Conservation (phyloP, 2,888 invertebrate genomes). For the Criorhina ranunculi region DNA sequence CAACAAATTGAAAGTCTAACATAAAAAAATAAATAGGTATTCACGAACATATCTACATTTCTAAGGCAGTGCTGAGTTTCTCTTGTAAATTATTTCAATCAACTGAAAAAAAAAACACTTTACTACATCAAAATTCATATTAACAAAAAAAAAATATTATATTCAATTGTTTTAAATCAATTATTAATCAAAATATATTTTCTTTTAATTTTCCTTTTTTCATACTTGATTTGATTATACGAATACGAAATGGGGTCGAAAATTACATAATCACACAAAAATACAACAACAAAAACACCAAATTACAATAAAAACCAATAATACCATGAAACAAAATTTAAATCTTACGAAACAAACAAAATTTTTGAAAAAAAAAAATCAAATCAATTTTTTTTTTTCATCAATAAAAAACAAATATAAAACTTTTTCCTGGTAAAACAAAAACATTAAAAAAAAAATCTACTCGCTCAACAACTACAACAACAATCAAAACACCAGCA, state of each 20-base stretch:
- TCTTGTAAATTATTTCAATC: conserved; percentile 24
- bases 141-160: conserved; percentile 33
- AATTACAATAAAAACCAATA: conserved; percentile 75
- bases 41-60: conserved; percentile 52
- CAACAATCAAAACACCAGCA: conserved; percentile 82
- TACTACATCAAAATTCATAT: conserved; percentile 52
- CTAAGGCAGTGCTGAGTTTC: conserved; percentile 49
- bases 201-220: conserved; percentile 83
- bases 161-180: conserved; percentile 60
- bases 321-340: conserved; percentile 56
- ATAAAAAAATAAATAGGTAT: conserved; percentile 62
- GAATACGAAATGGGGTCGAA: conserved; percentile 79
- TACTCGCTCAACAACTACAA: conserved; percentile 81
- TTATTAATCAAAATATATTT: conserved; percentile 82
- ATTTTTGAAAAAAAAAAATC: conserved; percentile 32
- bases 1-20: conserved; percentile 40
- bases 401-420: conserved; percentile 27
- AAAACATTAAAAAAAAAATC: conserved; percentile 58
- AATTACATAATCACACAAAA: conserved; percentile 80
- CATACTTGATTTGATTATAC: conserved; percentile 84
- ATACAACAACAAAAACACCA: conserved; percentile 77
- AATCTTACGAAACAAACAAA: conserved; percentile 44
- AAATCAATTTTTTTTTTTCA: conserved; percentile 73
- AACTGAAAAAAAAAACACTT: conserved; percentile 17
- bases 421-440: conserved; percentile 48